phyloP scores from a whole-genome alignment of 2,113 vertebrate species.

The Melanocharis versteri region DNA sequence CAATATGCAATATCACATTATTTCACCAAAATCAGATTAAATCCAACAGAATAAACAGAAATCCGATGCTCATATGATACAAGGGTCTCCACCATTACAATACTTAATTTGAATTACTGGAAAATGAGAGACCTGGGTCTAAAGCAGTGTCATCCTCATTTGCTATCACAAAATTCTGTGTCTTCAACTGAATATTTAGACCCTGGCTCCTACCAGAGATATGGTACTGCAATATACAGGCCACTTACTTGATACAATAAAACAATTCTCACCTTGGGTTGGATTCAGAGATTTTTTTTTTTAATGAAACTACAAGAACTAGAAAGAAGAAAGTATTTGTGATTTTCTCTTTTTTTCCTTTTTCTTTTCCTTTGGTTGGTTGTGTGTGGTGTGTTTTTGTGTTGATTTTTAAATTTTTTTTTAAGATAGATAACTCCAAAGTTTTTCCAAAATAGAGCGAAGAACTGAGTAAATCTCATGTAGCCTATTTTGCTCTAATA shows the following conservation, averaged over 20 bases:
- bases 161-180: not conserved
- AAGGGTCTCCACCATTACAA: not conserved
- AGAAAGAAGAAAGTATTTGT: not conserved
- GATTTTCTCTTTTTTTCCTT: not conserved
- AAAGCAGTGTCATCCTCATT: not conserved
- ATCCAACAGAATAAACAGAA: not conserved
- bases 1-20: not conserved
- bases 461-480: not conserved
- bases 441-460: not conserved
- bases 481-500: not conserved
- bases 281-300: not conserved
- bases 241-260: not conserved
- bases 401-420: not conserved
- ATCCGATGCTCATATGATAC: not conserved
- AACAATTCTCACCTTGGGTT: not conserved
- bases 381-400: not conserved
- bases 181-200: not conserved
- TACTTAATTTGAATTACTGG: not conserved
- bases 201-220: not conserved
- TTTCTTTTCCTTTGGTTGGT: fast-evolving
- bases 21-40: not conserved
- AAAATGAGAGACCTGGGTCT: not conserved
- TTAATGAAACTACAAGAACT: not conserved
- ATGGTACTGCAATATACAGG: not conserved
- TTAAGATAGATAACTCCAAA: not conserved